Conservation (phyloP, 2,113 vertebrate genomes). For the Hirundichthys speculiger region DNA sequence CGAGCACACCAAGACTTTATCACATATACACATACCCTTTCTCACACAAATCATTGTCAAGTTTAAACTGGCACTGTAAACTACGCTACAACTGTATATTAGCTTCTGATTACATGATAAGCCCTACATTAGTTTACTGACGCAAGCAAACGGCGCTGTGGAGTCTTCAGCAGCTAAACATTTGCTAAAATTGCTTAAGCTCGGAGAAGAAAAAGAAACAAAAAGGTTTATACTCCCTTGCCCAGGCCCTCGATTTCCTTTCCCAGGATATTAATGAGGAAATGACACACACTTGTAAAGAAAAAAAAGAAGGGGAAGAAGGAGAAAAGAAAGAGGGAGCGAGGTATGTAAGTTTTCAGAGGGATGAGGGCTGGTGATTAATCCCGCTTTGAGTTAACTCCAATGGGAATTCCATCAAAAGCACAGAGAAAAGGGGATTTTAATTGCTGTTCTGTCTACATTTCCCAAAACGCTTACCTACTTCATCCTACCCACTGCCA, state of each 20-base stretch:
- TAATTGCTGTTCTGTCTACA: slow-evolving; percentile 77
- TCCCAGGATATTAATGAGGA: slow-evolving; percentile 83
- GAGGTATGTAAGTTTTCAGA: slow-evolving; percentile 71
- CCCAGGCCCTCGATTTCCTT: slow-evolving; percentile 65
- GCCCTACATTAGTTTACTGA: slow-evolving; percentile 18
- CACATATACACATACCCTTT: slow-evolving; percentile 18
- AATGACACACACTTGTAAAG: slow-evolving; percentile 78
- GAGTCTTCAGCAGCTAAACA: slow-evolving; percentile 28
- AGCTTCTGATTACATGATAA: slow-evolving; percentile 28
- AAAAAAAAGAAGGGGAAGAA: slow-evolving; percentile 42
- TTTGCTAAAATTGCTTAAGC: slow-evolving; percentile 54
- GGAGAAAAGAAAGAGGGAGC: slow-evolving; percentile 47
- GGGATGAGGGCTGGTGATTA: slow-evolving; percentile 77
- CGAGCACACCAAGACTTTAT: slow-evolving; percentile 57
- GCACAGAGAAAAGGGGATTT: slow-evolving; percentile 70
- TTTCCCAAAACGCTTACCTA: slow-evolving; percentile 80
- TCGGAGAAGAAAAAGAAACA: slow-evolving; percentile 2
- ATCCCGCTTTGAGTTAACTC: slow-evolving; percentile 78
- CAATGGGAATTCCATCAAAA: slow-evolving; percentile 83
- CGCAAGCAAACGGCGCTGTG: neutral
- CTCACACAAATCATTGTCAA: slow-evolving; percentile 35
- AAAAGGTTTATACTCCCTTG: slow-evolving; percentile 51
- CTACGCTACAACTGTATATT: slow-evolving; percentile 15
- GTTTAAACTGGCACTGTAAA: slow-evolving; percentile 34
- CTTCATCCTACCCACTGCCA: slow-evolving; percentile 48